Conservation (phyloP, 2,888 invertebrate genomes). For the Chrysina gloriosa region DNA sequence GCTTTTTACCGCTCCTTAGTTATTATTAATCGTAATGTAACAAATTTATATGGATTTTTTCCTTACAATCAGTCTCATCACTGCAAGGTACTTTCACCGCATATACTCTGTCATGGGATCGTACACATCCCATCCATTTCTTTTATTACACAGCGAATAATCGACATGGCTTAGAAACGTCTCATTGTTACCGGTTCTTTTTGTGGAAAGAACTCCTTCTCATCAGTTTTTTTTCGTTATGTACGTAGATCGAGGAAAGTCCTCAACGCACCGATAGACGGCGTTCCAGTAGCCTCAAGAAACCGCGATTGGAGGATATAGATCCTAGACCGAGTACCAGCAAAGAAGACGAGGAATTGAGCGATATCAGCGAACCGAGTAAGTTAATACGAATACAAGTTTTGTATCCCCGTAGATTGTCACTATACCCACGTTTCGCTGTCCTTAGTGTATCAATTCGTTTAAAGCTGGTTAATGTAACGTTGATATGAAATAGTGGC, state of each 20-base stretch:
- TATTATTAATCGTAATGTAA: too few species aligned
- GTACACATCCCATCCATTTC: not conserved
- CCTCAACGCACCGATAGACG: not conserved
- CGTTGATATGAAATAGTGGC: too few species aligned
- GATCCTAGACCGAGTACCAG: constrained; percentile 61
- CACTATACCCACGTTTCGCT: not conserved
- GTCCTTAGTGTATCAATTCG: not conserved
- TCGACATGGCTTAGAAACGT: constrained; percentile 25
- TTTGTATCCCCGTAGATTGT: too few species aligned
- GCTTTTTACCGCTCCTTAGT: not conserved
- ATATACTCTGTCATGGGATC: not conserved
- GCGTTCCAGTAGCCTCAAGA: not conserved
- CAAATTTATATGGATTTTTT: not conserved
- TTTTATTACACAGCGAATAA: constrained; percentile 14
- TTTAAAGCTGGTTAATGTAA: constrained; percentile 1
- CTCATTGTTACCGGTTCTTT: not conserved
- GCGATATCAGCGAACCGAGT: constrained; percentile 58
- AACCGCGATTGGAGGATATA: constrained; percentile 49
- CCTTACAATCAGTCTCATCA: not conserved
- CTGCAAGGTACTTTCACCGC: not conserved
- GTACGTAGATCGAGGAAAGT: constrained; percentile 28
- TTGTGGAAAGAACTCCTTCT: not conserved
- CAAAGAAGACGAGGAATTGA: constrained; percentile 60
- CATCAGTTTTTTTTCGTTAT: not conserved
- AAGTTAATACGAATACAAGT: constrained; percentile 42